Evolutionary conservation across 1,140 invertebrate genomes (phyloP), one percentile per base, ranked within the genome.

Genomic region (Hirudo medicinalis): DNA sequence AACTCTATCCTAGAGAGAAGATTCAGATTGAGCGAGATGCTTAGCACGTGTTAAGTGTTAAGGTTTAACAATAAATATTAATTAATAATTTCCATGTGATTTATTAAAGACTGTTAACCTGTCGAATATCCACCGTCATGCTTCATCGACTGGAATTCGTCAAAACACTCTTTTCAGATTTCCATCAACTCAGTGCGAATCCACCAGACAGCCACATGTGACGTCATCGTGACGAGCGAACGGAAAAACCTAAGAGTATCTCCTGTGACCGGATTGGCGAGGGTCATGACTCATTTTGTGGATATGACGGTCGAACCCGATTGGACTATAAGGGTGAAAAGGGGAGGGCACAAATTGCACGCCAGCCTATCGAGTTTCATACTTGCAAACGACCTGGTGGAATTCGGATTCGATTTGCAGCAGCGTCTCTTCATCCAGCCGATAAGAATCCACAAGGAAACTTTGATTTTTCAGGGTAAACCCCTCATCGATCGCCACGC

Each of bases 181-280:
- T 71, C 72, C 17, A 77, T 80, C 69, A 80, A 80, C 70, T 75
- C 75, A 4, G 74, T 78, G 55, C 78, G 78, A 66, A 77, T 80
- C 49, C 75, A 76, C 22, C 79, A 79, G 72, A 77, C 71, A 19
- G 73, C 70, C 3, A 72, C 73, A 13, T 77, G 77, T 27, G 79
- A 79, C 54, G 79, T 80, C 22, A 77, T 72, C 6, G 77, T 80
- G 15, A 73, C 75, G n/a, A 76, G 74, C 3, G 77, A 76, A 13
- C 75, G 75, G 13, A 79, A 79, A 74, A 76, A 74, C 54, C 74
- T 80, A 49, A 75, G 75, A 25, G 71, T 77, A 66, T 78, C 76
- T 20, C 77, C 79, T 2, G 69, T 69, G 5, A 73, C 70, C 27
- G 76, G 75, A 17, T 72, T 71, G 2, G 72, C 77, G 1, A 72